These are phyloP conservation scores for Hormaphis cornu DNA, from an alignment of 1,140 invertebrate species.

Conservation along the genomic window DNA sequence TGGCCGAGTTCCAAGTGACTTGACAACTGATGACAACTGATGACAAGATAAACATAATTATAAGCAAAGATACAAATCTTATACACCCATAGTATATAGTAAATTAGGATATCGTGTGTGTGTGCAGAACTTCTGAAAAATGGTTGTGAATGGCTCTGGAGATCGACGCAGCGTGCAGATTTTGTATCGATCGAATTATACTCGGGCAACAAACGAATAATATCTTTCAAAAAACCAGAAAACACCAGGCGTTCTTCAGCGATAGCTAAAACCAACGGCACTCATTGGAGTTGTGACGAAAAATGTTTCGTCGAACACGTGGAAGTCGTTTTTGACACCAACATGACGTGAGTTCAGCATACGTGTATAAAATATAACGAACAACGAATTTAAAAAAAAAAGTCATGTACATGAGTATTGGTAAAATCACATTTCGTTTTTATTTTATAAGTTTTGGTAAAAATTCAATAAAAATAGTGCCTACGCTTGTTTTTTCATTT, in stretches of 20 bases:
- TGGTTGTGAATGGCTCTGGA: constrained; percentile 4
- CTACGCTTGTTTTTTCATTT: no score
- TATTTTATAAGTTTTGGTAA: no score
- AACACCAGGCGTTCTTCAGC: neutral
- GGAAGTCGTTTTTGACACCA: neutral
- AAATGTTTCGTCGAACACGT: constrained; percentile 3
- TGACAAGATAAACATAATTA: no score
- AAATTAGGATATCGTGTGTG: no score
- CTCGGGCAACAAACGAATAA: neutral
- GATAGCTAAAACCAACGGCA: neutral
- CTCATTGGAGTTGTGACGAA: neutral
- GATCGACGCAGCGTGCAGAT: neutral
- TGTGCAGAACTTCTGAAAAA: neutral
- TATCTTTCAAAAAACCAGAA: neutral
- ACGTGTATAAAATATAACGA: no score
- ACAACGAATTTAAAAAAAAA: no score
- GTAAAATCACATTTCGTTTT: neutral
- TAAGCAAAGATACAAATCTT: no score
- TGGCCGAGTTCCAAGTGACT: no score
- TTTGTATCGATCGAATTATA: constrained; percentile 1
- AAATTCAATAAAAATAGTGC: no score
- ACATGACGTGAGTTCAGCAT: neutral
- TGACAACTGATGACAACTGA: no score
- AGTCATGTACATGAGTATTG: no score
- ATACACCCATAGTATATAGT: no score